These are phyloP conservation scores for Elephas maximus DNA, from an alignment of 2,113 vertebrate species.

Conservation along the genomic window DNA sequence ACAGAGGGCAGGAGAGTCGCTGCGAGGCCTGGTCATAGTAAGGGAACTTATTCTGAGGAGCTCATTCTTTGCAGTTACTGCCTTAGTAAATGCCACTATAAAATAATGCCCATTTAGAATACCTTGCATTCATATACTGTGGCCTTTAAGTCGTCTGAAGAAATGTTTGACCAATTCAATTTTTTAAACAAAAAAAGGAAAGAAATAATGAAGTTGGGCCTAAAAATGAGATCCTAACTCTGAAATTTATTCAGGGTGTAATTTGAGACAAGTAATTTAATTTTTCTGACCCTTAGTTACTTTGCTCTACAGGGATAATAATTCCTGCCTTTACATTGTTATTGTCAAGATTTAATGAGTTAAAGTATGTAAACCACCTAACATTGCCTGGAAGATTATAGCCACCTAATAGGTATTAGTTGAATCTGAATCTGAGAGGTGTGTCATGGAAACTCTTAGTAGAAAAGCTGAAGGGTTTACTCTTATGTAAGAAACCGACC, in stretches of 20 bases:
- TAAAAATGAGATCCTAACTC: background rate
- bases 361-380: background rate
- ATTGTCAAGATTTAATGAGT: conserved; percentile 17
- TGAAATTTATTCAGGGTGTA: background rate
- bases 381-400: background rate
- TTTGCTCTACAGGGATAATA: background rate
- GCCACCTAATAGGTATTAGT: background rate
- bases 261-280: conserved; percentile 20
- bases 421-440: background rate
- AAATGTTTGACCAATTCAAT: conserved; percentile 2
- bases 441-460: background rate
- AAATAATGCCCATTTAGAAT: conserved; percentile 55
- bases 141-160: background rate
- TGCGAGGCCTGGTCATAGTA: background rate
- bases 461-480: background rate
- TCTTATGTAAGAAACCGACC: background rate
- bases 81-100: background rate
- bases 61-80: background rate
- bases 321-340: background rate
- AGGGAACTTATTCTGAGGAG: conserved; percentile 23
- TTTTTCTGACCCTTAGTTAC: background rate
- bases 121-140: background rate
- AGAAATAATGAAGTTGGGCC: conserved; percentile 37
- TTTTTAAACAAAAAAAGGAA: conserved; percentile 34
- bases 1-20: background rate